Evolutionary conservation across 2,797 vertebrate species (phyloP).

Genomic region (Alectoris magna): DNA sequence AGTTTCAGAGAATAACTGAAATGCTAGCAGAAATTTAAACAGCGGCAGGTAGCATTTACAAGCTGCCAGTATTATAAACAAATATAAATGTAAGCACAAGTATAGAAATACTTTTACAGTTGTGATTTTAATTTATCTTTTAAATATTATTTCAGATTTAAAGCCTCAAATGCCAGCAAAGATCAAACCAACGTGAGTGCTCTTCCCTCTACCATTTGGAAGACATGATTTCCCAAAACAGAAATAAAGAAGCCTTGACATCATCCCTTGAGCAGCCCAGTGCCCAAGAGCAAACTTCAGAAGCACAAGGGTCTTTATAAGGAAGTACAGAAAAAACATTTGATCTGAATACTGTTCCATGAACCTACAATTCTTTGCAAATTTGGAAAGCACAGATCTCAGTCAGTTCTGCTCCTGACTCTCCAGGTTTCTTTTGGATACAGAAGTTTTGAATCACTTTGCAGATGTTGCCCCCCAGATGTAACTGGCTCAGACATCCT

Average conservation of each 20-base stretch:
- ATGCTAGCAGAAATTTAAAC: background rate
- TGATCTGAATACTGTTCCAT: background rate
- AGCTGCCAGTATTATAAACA: background rate
- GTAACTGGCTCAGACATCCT: background rate
- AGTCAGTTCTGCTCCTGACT: background rate
- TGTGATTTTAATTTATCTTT: background rate
- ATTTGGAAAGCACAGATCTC: background rate
- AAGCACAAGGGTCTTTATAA: background rate
- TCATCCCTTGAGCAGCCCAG: background rate
- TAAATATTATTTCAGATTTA: background rate
- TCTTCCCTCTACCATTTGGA: background rate
- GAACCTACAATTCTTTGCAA: background rate
- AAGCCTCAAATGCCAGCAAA: background rate
- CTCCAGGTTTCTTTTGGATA: background rate
- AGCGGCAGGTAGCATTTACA: background rate
- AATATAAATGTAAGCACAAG: background rate
- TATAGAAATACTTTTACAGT: background rate
- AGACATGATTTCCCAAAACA: background rate
- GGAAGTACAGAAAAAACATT: background rate
- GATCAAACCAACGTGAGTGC: background rate
- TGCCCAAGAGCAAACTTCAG: background rate
- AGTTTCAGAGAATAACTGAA: background rate
- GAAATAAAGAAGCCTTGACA: background rate
- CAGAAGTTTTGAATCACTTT: background rate
- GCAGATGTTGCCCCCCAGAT: background rate